A percentile compares a stretch with the other conserved stretches of the same genome.
These are phyloP conservation scores for Cynodonichthys magdalenae DNA, from an alignment of 2,797 vertebrate species.

Conservation along the genomic window DNA sequence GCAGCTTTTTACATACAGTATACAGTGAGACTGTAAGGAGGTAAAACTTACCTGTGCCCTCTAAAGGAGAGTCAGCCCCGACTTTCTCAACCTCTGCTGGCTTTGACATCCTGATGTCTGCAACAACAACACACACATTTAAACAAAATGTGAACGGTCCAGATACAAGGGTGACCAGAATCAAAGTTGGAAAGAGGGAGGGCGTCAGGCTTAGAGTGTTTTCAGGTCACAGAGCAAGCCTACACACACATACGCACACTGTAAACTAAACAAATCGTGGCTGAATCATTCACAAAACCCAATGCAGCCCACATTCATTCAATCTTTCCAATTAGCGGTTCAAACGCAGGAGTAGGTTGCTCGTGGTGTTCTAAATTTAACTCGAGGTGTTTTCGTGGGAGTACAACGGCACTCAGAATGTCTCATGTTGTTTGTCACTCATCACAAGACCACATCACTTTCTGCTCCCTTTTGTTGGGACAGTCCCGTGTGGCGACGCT, in stretches of 20 bases:
- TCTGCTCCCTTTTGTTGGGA: slow-evolving; percentile 58
- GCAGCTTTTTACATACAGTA: neutral
- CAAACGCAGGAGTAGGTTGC: slow-evolving; percentile 56
- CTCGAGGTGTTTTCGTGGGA: slow-evolving; percentile 63
- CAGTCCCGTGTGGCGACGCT: slow-evolving; percentile 50
- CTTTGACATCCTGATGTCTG: slow-evolving; percentile 97
- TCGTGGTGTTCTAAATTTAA: slow-evolving; percentile 70
- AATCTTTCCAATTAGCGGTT: slow-evolving; percentile 68
- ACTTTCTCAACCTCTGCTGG: slow-evolving; percentile 88
- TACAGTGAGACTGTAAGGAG: neutral
- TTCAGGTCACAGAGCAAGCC: slow-evolving; percentile 55
- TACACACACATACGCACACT: slow-evolving; percentile 61
- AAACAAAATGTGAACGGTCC: too few relatives aligned
- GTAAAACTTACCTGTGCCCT: slow-evolving; percentile 82
- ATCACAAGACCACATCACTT: slow-evolving; percentile 44
- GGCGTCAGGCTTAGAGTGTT: slow-evolving; percentile 25
- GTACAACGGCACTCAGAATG: slow-evolving; percentile 21
- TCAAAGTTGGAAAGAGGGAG: slow-evolving; percentile 37
- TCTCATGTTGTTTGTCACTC: slow-evolving; percentile 59
- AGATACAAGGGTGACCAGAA: too few relatives aligned
- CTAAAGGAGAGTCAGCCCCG: slow-evolving; percentile 86
- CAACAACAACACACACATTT: slow-evolving; percentile 39
- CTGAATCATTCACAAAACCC: slow-evolving; percentile 52
- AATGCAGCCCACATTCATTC: slow-evolving; percentile 56
- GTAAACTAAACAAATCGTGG: slow-evolving; percentile 35